Evolutionary conservation across 2,888 invertebrate genomes (phyloP), one percentile per base, ranked within the genome.

Genomic region (Caenorhabditis sp.): DNA sequence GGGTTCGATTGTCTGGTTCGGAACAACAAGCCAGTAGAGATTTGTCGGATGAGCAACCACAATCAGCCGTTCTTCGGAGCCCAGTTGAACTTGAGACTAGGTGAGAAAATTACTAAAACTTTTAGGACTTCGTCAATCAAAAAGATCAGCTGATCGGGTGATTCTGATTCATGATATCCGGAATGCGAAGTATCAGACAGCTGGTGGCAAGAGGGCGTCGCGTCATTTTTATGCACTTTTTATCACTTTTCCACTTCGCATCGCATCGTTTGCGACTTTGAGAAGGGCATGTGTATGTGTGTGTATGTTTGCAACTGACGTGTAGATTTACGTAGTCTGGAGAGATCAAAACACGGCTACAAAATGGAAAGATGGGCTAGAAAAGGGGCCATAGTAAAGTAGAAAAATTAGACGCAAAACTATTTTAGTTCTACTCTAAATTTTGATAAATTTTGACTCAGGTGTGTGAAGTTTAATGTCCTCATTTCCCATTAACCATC

Each of bases 1-100:
- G 94, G 94, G 1, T 94, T 94, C 91, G 94, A 94, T 89, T 90
- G 94, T 24, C 91, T 94, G 20, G 94, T 94, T 93, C 92, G 93
- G 87, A 94, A 94, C 72, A 87, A 84, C 51, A 85, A 87, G 44
- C 76, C 83, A 0, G 80, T 89, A 18, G 83, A 87, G 58, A 68
- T 72, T 11, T 62, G 81, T 44, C 50, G 81, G 72, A 65, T 71
- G 67, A 6, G 65, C 35, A 0, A 64, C 56, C 80, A 79, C 62
- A 60, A 18, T 28, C 53, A 78, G 51, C 56, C 80, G 51, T 85
- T 65, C 60, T 85, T 88, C 51, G 50, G 47, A 2, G 64, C 86
- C 1, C 78, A 78, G 2, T 32, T 87, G 22, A 88, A 88, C 64
- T 72, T 88, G 61, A 68, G 88, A 67, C 24, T 88, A 28, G 88